Percentiles rank a stretch among this genome's conserved stretches.
Evolutionary conservation across 2,888 invertebrate species (phyloP).

Genomic region (Eucriotettix oculatus): DNA sequence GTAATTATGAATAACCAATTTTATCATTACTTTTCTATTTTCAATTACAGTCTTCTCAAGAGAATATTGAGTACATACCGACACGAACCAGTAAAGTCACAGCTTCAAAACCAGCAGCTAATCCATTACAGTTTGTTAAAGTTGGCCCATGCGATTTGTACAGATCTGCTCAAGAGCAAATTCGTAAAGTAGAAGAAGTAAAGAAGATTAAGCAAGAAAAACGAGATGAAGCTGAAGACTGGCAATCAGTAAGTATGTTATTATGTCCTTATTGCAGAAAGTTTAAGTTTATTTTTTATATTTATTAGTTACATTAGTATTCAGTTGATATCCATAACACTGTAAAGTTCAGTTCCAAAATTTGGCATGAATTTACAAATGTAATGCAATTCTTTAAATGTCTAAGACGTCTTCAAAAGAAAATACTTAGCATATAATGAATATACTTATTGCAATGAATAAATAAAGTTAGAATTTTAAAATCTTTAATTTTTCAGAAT

Average conservation of each 20-base stretch:
- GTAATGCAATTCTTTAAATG: no score
- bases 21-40: background rate
- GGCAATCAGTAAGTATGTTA: conserved; percentile 56
- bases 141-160: conserved; percentile 77
- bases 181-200: conserved; percentile 69
- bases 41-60: conserved; percentile 13
- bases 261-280: no score
- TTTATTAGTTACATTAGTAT: no score
- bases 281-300: no score
- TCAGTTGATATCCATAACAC: no score
- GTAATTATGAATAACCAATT: background rate
- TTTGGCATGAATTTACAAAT: no score
- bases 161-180: conserved; percentile 69
- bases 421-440: no score
- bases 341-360: no score
- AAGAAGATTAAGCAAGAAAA: conserved; percentile 65
- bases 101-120: conserved; percentile 67
- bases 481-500: conserved; percentile 38
- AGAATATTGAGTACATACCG: conserved; percentile 18
- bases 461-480: no score
- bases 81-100: conserved; percentile 49
- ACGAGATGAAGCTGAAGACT: conserved; percentile 73
- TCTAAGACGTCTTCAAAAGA: no score
- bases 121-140: conserved; percentile 78
- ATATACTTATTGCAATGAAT: no score